Evolutionary conservation across 1,140 invertebrate species (phyloP).

Genomic region (Drosophila miranda): DNA sequence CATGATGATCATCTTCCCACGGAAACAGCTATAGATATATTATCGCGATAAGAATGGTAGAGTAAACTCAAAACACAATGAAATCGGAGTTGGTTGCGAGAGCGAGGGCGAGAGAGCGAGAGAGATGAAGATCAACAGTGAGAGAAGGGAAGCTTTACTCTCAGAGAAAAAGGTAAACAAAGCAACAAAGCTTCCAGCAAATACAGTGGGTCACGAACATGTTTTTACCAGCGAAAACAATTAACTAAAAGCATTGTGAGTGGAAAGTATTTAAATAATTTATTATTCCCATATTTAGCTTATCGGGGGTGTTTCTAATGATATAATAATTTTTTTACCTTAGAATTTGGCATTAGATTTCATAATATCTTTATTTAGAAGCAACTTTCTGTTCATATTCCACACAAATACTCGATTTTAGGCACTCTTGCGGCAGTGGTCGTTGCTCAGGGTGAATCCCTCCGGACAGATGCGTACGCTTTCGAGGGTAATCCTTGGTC

Average conservation of each 20-base stretch:
- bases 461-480: constrained; percentile 27
- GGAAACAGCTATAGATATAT: too few species aligned
- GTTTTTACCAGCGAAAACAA: too few species aligned
- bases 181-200: constrained; percentile 23
- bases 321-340: neutral
- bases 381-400: neutral
- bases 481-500: constrained; percentile 53
- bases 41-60: too few species aligned
- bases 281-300: too few species aligned
- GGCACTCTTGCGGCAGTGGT: constrained; percentile 48
- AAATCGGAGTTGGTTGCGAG: constrained; percentile 1
- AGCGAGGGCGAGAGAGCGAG: constrained; percentile 23
- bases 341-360: too few species aligned
- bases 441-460: constrained; percentile 25
- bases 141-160: constrained; percentile 1
- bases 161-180: constrained; percentile 38
- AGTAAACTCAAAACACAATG: too few species aligned
- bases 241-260: neutral
- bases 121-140: neutral
- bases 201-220: neutral
- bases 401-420: neutral
- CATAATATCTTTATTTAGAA: constrained; percentile 4
- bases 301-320: too few species aligned
- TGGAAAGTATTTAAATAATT: too few species aligned
- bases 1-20: constrained; percentile 16